Evolutionary conservation across 1,140 invertebrate genomes (phyloP), one percentile per base, ranked within the genome.

Genomic region (Drosophila mayri): DNA sequence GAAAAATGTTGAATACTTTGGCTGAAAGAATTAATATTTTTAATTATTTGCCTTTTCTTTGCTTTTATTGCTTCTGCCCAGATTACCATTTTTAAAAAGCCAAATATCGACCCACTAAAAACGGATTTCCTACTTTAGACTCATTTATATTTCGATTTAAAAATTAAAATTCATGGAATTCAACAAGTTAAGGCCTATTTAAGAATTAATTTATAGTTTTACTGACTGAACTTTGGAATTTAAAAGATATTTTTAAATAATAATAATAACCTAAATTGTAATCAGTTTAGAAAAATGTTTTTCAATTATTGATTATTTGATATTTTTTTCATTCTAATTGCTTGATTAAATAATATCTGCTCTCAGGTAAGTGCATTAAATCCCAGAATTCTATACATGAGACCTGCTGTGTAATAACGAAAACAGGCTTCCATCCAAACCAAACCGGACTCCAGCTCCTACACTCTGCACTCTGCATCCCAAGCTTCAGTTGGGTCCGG

Each of bases 351-450:
- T 11, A 25, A 49, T 40, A 4, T 25, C 14, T 32, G 2, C 22
- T 12, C 4, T 35, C 20, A 2, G 41, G 1, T 28, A 41, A 30
- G 12, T 32, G 18, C 7, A 10, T 20, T 52, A 35, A 14, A 11
- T 16, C 18, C 32, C 32, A 30, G 14, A 35, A 12, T 20, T 41
- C 64, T 47, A 3, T 20, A 25, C 14, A 20, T 41, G 32, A 16
- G 40, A 55, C 64, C 67, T 70, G 67, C 64, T 68, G 67, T 10
- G 67, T 54, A 68, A 46, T 44, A 28, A 44, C 55, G 16, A 49
- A 43, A 70, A 38, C 64, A 37, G 40, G 41, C 40, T 32, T 22
- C 1, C 10, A 22, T n/a, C 25, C 14, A n/a, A 22, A 32, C 16
- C 37, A n/a, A 50, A 20, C 25, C 20, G 44, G 44, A 61, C 37